Conservation (phyloP, 2,797 vertebrate genomes). For the Phrynocephalus guinanensis region DNA sequence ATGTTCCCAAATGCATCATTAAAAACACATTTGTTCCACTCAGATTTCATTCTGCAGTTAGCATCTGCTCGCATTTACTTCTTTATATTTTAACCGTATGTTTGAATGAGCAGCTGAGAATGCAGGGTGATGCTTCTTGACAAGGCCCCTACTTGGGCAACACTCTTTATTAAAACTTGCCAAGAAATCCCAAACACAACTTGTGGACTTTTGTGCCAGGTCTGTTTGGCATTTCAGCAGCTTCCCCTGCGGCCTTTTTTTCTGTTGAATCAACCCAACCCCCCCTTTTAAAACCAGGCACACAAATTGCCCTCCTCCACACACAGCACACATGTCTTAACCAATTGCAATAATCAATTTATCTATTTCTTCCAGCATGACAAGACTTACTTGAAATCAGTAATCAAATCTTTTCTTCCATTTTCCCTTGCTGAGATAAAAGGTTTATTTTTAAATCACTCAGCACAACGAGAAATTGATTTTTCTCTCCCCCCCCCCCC, state of each 20-base stretch:
- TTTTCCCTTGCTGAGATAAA: not conserved
- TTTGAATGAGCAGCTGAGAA: not conserved
- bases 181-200: not conserved
- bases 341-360: not conserved
- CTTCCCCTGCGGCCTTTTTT: not conserved
- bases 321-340: not conserved
- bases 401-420: not conserved
- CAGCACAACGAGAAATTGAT: not conserved
- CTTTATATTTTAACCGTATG: not conserved
- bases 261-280: too few species aligned
- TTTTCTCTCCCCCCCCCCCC: not conserved
- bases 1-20: too few species aligned
- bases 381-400: constrained; percentile 4
- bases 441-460: not conserved
- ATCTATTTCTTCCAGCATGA: not conserved
- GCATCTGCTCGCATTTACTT: not conserved
- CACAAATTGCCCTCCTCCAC: not conserved
- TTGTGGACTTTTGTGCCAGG: not conserved
- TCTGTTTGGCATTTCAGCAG: not conserved
- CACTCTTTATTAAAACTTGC: not conserved
- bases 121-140: not conserved
- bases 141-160: not conserved
- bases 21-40: not conserved
- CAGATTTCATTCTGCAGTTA: not conserved
- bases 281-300: not conserved